Percentiles rank a stretch among this genome's conserved stretches.
These are phyloP conservation scores for Podocnemis expansa DNA, from an alignment of 2,113 vertebrate species.

Conservation along the genomic window DNA sequence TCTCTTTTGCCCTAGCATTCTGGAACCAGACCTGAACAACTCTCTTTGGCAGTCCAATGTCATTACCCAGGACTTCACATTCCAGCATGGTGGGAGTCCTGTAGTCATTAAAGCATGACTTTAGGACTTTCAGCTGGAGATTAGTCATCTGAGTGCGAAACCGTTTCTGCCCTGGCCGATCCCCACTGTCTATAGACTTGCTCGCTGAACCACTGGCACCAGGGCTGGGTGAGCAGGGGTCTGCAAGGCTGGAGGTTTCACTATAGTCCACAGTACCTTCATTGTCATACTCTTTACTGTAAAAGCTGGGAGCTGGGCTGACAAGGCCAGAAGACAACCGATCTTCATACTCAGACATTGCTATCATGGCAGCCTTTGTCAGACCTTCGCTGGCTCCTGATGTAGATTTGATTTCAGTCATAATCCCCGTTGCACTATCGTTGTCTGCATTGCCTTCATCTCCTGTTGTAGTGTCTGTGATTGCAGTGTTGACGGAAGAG, in stretches of 20 bases:
- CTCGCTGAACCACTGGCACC: constrained; percentile 89
- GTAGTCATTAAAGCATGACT: constrained; percentile 99
- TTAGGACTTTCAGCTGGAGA: constrained; percentile 97
- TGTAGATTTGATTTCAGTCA: constrained; percentile 87
- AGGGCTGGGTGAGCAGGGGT: constrained; percentile 96
- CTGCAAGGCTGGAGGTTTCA: constrained; percentile 96
- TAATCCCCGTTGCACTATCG: constrained; percentile 87
- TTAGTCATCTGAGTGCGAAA: constrained; percentile 99
- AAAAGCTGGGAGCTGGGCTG: constrained; percentile 96
- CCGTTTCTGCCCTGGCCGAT: constrained; percentile 97
- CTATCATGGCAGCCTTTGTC: constrained; percentile 89
- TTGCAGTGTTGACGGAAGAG: constrained; percentile 97
- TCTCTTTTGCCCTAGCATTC: constrained; percentile 98
- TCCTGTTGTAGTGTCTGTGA: constrained; percentile 98
- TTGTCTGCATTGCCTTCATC: constrained; percentile 97
- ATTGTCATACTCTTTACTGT: constrained; percentile 96
- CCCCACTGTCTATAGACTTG: constrained; percentile 91
- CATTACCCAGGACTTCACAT: constrained; percentile 99
- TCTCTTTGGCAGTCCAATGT: constrained; percentile 99
- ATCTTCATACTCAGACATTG: constrained; percentile 94
- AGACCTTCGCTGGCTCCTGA: constrained; percentile 88
- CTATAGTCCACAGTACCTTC: constrained; percentile 97
- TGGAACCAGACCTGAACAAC: constrained; percentile 99
- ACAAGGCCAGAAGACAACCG: constrained; percentile 95
- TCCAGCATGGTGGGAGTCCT: constrained; percentile 99